phyloP scores from a whole-genome alignment of 2,888 invertebrate species.

The Athalia cordata region DNA sequence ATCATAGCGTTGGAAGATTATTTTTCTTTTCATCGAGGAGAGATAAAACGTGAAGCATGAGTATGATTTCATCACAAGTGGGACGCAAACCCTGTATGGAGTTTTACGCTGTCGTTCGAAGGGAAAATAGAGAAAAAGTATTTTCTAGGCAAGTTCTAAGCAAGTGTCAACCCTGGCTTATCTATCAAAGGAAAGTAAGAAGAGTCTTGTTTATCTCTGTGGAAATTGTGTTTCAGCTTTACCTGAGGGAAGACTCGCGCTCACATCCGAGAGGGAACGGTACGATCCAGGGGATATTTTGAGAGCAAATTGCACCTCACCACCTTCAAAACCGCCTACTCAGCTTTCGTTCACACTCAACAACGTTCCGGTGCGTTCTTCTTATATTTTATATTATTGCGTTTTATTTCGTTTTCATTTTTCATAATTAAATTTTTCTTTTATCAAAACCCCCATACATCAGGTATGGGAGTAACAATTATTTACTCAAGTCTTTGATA shows the following conservation, averaged over 20 bases:
- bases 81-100: not conserved
- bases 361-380: conserved; percentile 83
- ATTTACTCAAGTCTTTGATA: not conserved
- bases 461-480: conserved; percentile 16
- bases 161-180: conserved; percentile 18
- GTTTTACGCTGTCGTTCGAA: conserved; percentile 15
- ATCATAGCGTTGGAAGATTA: not conserved
- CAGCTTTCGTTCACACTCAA: conserved; percentile 86
- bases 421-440: too few relatives aligned
- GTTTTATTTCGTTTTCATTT: too few relatives aligned
- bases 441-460: too few relatives aligned
- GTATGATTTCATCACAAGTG: conserved; percentile 20
- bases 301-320: conserved; percentile 86
- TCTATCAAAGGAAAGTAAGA: conserved; percentile 20
- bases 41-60: not conserved
- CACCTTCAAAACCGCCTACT: conserved; percentile 84
- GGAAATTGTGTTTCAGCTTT: conserved; percentile 78
- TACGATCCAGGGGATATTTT: conserved; percentile 86
- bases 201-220: conserved; percentile 30
- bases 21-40: too few relatives aligned
- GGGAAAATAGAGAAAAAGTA: not conserved
- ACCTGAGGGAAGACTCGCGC: conserved; percentile 81
- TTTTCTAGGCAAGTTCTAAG: conserved; percentile 4
- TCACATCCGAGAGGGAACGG: conserved; percentile 83
- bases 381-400: conserved; percentile 47